Conservation (phyloP, 1,140 invertebrate species). For the Dermatophagoides farinae region DNA sequence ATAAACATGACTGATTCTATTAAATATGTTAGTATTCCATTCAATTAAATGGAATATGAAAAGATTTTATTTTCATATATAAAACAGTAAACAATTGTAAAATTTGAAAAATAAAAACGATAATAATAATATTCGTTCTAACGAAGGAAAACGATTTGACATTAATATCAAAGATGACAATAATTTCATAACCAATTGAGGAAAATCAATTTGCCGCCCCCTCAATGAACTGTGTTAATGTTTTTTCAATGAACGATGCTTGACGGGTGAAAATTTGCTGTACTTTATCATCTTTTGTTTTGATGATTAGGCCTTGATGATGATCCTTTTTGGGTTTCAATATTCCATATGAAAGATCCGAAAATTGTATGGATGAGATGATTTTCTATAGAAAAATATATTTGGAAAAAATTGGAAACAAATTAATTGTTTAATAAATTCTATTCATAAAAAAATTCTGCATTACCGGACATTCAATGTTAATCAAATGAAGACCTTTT, state of each 20-base stretch:
- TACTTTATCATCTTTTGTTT: neutral
- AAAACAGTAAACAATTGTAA: no score
- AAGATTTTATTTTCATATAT: no score
- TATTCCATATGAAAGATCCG: neutral
- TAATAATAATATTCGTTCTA: no score
- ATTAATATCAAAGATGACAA: no score
- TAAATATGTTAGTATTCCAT: no score
- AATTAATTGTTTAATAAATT: neutral
- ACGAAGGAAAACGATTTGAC: no score
- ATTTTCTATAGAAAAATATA: neutral
- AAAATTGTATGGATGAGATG: neutral
- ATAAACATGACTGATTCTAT: no score
- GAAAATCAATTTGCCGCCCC: no score
- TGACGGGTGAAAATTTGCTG: neutral
- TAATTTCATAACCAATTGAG: no score
- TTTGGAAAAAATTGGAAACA: neutral
- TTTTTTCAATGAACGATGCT: neutral
- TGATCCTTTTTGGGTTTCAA: neutral
- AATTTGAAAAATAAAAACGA: no score
- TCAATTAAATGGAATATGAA: no score
- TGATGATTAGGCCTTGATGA: neutral
- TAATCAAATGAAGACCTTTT: neutral
- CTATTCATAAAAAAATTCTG: neutral
- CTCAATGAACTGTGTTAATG: neutral
- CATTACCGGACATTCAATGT: slow-evolving; percentile 2